phyloP scores from a whole-genome alignment of 2,113 vertebrate species.

The Cygnus buccinator region DNA sequence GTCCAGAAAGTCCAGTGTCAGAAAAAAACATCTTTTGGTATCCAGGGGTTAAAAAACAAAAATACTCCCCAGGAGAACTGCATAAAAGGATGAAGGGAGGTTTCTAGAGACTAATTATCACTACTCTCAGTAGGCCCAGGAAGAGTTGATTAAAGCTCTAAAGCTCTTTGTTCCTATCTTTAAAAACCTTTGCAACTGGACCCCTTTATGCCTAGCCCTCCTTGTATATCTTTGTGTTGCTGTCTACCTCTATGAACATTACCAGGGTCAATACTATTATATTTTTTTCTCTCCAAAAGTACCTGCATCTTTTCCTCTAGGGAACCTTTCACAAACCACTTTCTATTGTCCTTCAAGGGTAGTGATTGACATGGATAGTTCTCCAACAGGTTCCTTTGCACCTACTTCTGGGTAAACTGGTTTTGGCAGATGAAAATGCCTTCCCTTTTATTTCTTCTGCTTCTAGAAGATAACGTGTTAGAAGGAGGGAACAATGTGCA shows the following conservation, averaged over 20 bases:
- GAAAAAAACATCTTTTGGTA: not conserved
- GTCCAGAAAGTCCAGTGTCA: not conserved
- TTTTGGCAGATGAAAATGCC: not conserved
- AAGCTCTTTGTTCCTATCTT: not conserved
- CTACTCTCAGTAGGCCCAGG: not conserved
- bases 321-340: not conserved
- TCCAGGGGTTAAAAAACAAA: not conserved
- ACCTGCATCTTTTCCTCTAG: not conserved
- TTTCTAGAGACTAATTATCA: conserved; percentile 42
- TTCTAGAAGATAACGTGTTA: not conserved
- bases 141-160: not conserved
- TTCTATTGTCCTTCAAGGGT: not conserved
- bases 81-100: not conserved
- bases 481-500: not conserved
- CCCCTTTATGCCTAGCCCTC: too few species aligned
- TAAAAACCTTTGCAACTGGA: not conserved
- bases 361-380: not conserved
- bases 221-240: rapidly evolving
- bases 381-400: not conserved
- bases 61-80: not conserved
- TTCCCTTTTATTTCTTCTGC: not conserved
- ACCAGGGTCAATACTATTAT: too few species aligned
- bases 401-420: not conserved
- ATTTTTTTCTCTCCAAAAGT: not conserved
- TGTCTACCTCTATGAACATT: not conserved